These are phyloP conservation scores for Drosophila eohydei DNA, from an alignment of 2,888 invertebrate species.

Conservation along the genomic window DNA sequence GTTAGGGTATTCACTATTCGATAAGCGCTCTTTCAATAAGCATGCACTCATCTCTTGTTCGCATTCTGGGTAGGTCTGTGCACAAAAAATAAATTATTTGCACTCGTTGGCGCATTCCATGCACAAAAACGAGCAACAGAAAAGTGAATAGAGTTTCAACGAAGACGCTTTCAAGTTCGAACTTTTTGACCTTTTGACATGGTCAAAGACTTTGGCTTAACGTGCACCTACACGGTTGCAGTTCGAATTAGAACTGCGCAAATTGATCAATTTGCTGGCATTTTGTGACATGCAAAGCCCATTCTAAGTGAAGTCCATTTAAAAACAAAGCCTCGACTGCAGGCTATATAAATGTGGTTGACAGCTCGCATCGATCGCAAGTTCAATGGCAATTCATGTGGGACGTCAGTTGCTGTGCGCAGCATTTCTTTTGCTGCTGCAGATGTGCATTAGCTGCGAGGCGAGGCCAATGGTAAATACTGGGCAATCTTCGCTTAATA, in stretches of 20 bases:
- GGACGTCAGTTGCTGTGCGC: slow-evolving; percentile 30
- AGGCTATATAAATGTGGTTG: slow-evolving; percentile 34
- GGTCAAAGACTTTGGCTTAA: slow-evolving; percentile 24
- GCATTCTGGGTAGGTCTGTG: slow-evolving; percentile 21
- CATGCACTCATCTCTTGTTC: slow-evolving; percentile 15
- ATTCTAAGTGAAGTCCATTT: slow-evolving; percentile 27
- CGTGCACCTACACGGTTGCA: slow-evolving; percentile 6
- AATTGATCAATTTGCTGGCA: slow-evolving; percentile 51
- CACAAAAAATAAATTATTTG: slow-evolving; percentile 54
- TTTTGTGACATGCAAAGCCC: slow-evolving; percentile 41
- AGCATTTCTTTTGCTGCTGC: slow-evolving; percentile 33
- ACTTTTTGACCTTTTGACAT: slow-evolving; percentile 33
- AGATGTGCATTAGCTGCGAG: slow-evolving; percentile 28
- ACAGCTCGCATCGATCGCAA: slow-evolving; percentile 4
- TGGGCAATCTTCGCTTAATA: not conserved
- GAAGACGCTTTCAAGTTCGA: slow-evolving; percentile 45
- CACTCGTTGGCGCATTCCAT: slow-evolving; percentile 71
- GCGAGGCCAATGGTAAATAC: slow-evolving; percentile 50
- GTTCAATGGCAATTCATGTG: slow-evolving; percentile 40
- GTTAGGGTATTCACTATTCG: slow-evolving; percentile 4
- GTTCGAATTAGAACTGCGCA: slow-evolving; percentile 17
- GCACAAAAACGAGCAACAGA: slow-evolving; percentile 46
- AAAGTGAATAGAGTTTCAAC: slow-evolving; percentile 17
- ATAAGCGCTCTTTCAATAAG: too few species aligned
- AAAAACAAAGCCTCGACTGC: slow-evolving; percentile 17